Percentiles rank a stretch among this genome's conserved stretches.
Evolutionary conservation across 2,888 invertebrate species (phyloP).

Genomic region (Cloeon dipterum): DNA sequence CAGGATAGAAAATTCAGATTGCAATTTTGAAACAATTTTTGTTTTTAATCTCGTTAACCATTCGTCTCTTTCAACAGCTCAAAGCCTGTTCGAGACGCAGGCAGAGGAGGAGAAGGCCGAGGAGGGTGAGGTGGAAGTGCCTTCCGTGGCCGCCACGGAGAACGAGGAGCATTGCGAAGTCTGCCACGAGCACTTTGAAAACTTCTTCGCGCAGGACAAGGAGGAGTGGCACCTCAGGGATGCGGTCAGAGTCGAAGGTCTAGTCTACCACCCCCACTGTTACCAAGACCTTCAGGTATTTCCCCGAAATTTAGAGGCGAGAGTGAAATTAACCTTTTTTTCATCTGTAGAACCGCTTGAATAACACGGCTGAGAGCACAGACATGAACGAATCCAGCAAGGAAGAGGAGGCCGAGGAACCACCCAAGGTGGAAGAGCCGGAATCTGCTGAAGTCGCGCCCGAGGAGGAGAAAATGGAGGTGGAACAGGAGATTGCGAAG

Average conservation of each 20-base stretch:
- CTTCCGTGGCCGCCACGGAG: conserved; percentile 44
- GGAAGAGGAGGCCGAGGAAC: conserved; percentile 7
- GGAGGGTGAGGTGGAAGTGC: conserved; percentile 31
- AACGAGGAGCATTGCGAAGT: conserved; percentile 55
- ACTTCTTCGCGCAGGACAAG: conserved; percentile 88
- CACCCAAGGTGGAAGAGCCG: no score
- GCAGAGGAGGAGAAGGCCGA: conserved; percentile 12
- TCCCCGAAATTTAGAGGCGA: no score
- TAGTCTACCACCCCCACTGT: conserved; percentile 74
- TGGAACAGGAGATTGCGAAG: conserved; percentile 13
- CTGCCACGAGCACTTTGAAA: conserved; percentile 82
- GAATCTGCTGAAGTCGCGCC: no score
- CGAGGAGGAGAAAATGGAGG: no score
- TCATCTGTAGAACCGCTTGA: no score
- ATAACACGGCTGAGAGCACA: conserved; percentile 13
- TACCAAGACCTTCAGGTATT: conserved; percentile 66
- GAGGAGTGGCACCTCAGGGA: conserved; percentile 93
- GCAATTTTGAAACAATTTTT: no score
- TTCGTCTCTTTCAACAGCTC: no score
- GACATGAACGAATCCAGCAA: conserved; percentile 6
- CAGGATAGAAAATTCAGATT: no score
- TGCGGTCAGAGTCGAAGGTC: conserved; percentile 50
- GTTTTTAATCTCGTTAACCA: no score
- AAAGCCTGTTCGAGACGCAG: conserved; percentile 69
- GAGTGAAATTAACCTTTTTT: no score